Evolutionary conservation across 2,797 vertebrate species (phyloP).

Genomic region (Miichthys miiuy): DNA sequence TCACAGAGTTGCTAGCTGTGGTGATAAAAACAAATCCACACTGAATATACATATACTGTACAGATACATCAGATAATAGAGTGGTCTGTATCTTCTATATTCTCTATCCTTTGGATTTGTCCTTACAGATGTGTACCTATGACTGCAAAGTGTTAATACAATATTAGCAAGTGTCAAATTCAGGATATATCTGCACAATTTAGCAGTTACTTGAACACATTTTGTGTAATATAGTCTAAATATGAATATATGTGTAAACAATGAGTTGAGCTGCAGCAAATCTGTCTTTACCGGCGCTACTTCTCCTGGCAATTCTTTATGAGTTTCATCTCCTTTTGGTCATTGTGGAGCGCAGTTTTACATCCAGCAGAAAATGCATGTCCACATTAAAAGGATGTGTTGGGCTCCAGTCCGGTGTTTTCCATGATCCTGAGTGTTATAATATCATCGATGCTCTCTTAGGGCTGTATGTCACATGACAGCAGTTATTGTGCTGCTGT

Average conservation of each 20-base stretch:
- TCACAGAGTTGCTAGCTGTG: not conserved
- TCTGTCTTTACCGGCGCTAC: slow-evolving; percentile 8
- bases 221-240: not conserved
- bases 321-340: slow-evolving; percentile 67
- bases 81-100: not conserved
- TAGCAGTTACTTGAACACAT: not conserved
- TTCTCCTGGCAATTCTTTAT: slow-evolving; percentile 60
- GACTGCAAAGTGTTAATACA: not conserved
- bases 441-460: slow-evolving; percentile 58
- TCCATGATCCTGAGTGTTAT: slow-evolving; percentile 71
- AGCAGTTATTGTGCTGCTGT: slow-evolving; percentile 72
- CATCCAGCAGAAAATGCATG: slow-evolving; percentile 63
- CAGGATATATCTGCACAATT: not conserved
- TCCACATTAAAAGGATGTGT: slow-evolving; percentile 75
- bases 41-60: too few species aligned
- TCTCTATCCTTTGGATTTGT: too few species aligned
- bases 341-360: slow-evolving; percentile 57
- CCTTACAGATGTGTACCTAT: not conserved
- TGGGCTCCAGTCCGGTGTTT: slow-evolving; percentile 63
- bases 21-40: too few species aligned
- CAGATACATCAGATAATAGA: not conserved
- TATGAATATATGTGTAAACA: slow-evolving; percentile 31
- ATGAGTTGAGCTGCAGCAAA: not conserved
- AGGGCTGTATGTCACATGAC: slow-evolving; percentile 55
- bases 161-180: not conserved